Evolutionary conservation across 2,888 invertebrate species (phyloP).

Genomic region (Leptopilina drosophilae): DNA sequence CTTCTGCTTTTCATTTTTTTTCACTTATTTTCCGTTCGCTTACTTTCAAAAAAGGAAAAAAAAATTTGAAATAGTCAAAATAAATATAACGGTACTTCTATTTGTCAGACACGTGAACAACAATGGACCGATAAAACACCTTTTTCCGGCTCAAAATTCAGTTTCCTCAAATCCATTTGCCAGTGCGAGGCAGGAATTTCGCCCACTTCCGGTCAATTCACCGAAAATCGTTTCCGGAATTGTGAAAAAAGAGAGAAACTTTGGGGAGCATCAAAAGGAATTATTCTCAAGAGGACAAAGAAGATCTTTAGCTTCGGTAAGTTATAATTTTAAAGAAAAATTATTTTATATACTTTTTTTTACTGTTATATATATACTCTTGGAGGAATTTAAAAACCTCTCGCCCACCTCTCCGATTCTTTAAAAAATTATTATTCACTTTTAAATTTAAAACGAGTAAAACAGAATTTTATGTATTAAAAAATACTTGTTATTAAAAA

Average conservation of each 20-base stretch:
- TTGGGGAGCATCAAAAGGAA: conserved; percentile 10
- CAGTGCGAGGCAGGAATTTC: background rate
- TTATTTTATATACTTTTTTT: too few species aligned
- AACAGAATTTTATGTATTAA: too few species aligned
- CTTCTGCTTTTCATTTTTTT: background rate
- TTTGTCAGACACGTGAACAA: background rate
- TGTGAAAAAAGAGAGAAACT: background rate
- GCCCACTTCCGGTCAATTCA: background rate
- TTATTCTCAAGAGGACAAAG: background rate
- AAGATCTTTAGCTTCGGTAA: background rate
- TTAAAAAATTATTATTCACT: too few species aligned
- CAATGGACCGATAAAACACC: background rate
- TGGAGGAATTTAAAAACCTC: too few species aligned
- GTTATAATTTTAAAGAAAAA: background rate
- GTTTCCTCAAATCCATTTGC: too few species aligned
- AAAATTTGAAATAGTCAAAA: background rate
- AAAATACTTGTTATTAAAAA: too few species aligned
- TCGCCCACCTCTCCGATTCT: too few species aligned
- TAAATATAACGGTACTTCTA: background rate
- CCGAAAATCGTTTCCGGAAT: conserved; percentile 12
- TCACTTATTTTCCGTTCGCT: background rate
- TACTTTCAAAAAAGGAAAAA: background rate
- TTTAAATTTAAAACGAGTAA: too few species aligned
- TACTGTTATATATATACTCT: too few species aligned
- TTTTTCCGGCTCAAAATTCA: conserved; percentile 1